Base-by-base conservation (phyloP, 1,140 invertebrate genomes). In the Dreissena rostriformis region DNA sequence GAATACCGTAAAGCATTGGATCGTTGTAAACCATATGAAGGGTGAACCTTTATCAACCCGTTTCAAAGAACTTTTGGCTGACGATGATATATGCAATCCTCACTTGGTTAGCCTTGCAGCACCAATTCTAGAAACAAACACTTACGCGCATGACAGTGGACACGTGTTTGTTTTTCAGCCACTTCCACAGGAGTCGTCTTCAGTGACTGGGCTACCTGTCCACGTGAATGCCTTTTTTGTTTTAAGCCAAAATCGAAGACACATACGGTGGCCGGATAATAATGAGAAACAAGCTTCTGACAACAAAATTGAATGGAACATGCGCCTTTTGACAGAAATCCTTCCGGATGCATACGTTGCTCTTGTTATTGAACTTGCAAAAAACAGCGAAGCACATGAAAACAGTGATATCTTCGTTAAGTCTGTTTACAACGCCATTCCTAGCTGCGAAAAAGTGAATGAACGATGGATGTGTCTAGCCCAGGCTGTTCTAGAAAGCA, bases 161-260 rank as follows among this genome's bases (percentile, higher is more conserved):
- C 89, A 90, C 26, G 63, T 91, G 0, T 91, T 91, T 78, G 90
- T 89, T 76, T 90, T 88, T 74, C 78, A 91, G n/a, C 91, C 91
- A 12, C 86, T 91, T 8, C 89, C 89, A 15, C 76, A 89, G 22
- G 68, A 85, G 17, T 53, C 57, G 1, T 67, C 71, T n/a, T 77
- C 55, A 55, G 65, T 77, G 28, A 88, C 89, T 10, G 91, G 91
- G 10, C 84, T 91, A 22, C 91, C 90, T 22, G 86, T 91, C 4
- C 89, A 90, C 67, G 73, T 91, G 26, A 90, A 90, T 77, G 90
- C 86, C 19, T 90, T 85, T 66, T 90, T 91, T 80, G 85, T 88
- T 4, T 66, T 91, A 15, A 87, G 86, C 57, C 86, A 88, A 70
- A 88, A 91, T 77, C 72, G 89, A 29, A 80, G 87, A 24, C 86